Evolutionary conservation across 2,888 invertebrate species (phyloP).

Genomic region (Arctia plantaginis): DNA sequence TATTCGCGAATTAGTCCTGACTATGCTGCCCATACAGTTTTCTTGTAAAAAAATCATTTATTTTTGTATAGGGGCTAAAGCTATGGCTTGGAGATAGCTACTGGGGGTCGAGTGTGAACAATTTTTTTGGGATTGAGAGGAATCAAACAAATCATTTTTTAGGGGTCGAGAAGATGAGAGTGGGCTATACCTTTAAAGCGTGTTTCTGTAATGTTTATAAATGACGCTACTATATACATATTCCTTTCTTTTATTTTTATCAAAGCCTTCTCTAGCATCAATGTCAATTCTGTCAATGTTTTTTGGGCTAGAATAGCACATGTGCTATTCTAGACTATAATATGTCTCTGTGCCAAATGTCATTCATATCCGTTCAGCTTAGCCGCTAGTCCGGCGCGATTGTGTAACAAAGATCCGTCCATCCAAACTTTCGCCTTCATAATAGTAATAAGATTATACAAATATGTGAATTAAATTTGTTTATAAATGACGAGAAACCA

Average conservation of each 20-base stretch:
- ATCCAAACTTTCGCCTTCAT: not conserved
- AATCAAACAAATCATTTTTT: too few relatives aligned
- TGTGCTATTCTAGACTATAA: too few relatives aligned
- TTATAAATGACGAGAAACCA: not conserved
- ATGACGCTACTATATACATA: too few relatives aligned
- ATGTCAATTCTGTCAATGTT: not conserved
- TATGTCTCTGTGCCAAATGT: not conserved
- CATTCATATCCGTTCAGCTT: not conserved
- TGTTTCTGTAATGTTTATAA: too few relatives aligned
- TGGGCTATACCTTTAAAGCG: too few relatives aligned
- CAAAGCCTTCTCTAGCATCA: not conserved
- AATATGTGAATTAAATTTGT: not conserved
- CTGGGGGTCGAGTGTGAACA: too few relatives aligned
- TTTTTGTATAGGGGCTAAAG: not conserved
- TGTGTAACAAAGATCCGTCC: not conserved
- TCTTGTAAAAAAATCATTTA: not conserved
- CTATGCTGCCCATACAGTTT: not conserved
- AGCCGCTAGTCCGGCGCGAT: not conserved
- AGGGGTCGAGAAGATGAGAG: too few relatives aligned
- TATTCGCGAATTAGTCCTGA: not conserved
- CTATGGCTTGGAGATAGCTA: too few relatives aligned
- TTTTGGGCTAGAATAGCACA: too few relatives aligned
- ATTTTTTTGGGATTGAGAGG: too few relatives aligned
- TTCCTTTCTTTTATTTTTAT: too few relatives aligned
- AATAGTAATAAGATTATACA: constrained; percentile 1